These are phyloP conservation scores for Melanargia galathea DNA, from an alignment of 2,888 invertebrate genomes.

Conservation along the genomic window DNA sequence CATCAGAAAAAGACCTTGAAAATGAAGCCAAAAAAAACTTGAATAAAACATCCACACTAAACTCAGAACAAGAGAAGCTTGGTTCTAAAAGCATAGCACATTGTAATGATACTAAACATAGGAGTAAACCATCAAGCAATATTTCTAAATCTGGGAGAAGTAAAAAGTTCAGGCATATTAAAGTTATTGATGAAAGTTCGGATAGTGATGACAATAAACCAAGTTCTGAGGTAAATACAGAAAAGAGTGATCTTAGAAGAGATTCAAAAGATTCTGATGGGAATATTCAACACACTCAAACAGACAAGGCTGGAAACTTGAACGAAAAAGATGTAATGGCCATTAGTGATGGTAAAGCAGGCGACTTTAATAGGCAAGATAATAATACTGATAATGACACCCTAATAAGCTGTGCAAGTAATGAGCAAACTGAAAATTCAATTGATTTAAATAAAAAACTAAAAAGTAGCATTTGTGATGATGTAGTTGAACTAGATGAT, in stretches of 20 bases:
- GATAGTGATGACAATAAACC: conserved; percentile 39
- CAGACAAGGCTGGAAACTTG: background rate
- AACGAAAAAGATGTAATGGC: background rate
- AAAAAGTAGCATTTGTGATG: background rate
- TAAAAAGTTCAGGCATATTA: conserved; percentile 46
- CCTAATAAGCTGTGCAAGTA: background rate
- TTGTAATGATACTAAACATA: conserved; percentile 13
- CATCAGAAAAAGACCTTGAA: background rate
- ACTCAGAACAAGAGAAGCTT: background rate
- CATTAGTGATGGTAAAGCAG: background rate
- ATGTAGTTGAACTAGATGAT: conserved; percentile 7
- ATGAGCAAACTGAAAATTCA: background rate
- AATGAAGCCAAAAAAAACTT: background rate
- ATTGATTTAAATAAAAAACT: background rate
- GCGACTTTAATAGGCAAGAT: background rate
- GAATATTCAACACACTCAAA: background rate
- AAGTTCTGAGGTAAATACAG: conserved; percentile 22
- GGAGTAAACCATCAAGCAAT: conserved; percentile 13
- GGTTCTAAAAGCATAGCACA: conserved; percentile 12
- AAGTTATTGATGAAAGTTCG: conserved; percentile 48
- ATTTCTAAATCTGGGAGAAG: conserved; percentile 26
- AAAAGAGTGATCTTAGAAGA: background rate
- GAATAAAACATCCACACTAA: background rate
- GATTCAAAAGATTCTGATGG: conserved; percentile 8
- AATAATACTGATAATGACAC: background rate